Conservation (phyloP, 2,888 invertebrate genomes). For the Perithous albicinctus region DNA sequence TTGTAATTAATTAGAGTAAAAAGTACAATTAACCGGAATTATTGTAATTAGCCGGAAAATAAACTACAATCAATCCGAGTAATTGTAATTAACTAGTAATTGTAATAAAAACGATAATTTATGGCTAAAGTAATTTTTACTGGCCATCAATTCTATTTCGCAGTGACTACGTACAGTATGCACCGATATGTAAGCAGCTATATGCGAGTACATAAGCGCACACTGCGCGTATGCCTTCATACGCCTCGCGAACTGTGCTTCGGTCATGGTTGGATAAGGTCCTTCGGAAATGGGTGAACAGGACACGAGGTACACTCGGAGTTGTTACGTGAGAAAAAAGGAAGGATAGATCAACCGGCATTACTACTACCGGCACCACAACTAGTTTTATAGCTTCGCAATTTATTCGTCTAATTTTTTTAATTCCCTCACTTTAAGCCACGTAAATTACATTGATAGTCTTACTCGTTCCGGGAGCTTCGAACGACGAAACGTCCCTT, state of each 20-base stretch:
- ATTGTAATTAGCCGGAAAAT: too few relatives aligned
- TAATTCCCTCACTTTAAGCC: conserved; percentile 16
- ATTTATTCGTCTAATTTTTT: conserved; percentile 2
- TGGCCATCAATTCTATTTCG: too few relatives aligned
- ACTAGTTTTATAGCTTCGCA: conserved; percentile 42
- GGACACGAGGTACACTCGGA: conserved; percentile 76
- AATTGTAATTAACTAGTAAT: too few relatives aligned
- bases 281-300: conserved; percentile 84
- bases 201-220: not conserved
- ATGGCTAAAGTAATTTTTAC: too few relatives aligned
- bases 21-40: too few relatives aligned
- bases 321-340: conserved; percentile 78
- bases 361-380: conserved; percentile 31
- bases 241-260: conserved; percentile 60
- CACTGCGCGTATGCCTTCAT: conserved; percentile 35
- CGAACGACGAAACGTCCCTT: not conserved
- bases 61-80: too few relatives aligned
- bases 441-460: conserved; percentile 11
- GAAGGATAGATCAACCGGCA: conserved; percentile 69
- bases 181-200: too few relatives aligned
- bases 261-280: conserved; percentile 82
- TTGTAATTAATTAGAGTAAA: too few relatives aligned
- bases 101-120: too few relatives aligned
- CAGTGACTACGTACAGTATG: too few relatives aligned
- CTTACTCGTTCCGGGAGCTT: not conserved